These are phyloP conservation scores for Ditula angustiorana DNA, from an alignment of 2,888 invertebrate genomes.

Conservation along the genomic window DNA sequence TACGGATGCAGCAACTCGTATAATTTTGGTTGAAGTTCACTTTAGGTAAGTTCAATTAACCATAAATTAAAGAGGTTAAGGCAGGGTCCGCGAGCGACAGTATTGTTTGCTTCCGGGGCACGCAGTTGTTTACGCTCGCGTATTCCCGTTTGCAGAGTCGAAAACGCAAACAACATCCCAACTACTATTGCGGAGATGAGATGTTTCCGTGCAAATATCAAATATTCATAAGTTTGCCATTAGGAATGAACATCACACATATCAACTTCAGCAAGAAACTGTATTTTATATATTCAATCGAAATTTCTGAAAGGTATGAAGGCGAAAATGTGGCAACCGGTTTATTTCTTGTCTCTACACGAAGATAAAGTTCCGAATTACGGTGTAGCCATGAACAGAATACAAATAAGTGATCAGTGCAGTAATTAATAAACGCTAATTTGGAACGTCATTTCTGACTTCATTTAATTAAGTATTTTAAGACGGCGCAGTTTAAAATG, in stretches of 20 bases:
- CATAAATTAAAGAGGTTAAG: conserved; percentile 47
- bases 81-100: conserved; percentile 33
- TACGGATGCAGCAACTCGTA: no score
- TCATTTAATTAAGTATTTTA: conserved; percentile 5
- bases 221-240: conserved; percentile 44
- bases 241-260: conserved; percentile 27
- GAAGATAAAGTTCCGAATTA: conserved; percentile 34
- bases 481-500: not conserved
- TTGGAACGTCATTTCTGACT: conserved; percentile 18
- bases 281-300: conserved; percentile 13
- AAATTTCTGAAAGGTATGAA: conserved; percentile 20
- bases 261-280: conserved; percentile 1
- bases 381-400: conserved; percentile 20
- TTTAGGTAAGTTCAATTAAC: no score
- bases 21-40: no score
- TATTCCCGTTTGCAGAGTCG: conserved; percentile 64
- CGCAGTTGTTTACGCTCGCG: conserved; percentile 57
- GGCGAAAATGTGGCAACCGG: conserved; percentile 19
- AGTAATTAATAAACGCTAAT: conserved; percentile 37
- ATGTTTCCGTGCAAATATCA: conserved; percentile 48
- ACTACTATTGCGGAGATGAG: conserved; percentile 48
- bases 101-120: conserved; percentile 53
- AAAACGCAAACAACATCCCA: conserved; percentile 56
- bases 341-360: conserved; percentile 19
- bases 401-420: conserved; percentile 24